These are phyloP conservation scores for Struthidea cinerea DNA, from an alignment of 2,113 vertebrate genomes.

Conservation along the genomic window DNA sequence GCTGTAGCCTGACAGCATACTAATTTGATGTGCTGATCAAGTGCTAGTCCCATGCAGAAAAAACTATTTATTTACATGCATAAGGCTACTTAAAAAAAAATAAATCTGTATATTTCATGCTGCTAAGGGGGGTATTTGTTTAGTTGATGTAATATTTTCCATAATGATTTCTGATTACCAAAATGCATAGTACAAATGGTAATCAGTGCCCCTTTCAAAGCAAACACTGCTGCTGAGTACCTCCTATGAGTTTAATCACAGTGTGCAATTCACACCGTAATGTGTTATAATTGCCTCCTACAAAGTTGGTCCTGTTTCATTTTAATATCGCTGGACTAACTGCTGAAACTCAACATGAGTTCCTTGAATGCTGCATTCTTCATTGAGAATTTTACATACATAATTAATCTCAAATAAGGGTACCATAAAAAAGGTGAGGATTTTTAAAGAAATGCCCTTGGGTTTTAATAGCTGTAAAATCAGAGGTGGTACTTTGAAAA, in stretches of 20 bases:
- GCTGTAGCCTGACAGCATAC: neutral
- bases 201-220: slow-evolving; percentile 75
- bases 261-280: slow-evolving; percentile 70
- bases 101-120: slow-evolving; percentile 33
- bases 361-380: slow-evolving; percentile 43
- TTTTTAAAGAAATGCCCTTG: neutral
- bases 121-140: slow-evolving; percentile 66
- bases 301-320: slow-evolving; percentile 66
- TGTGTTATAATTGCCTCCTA: slow-evolving; percentile 72
- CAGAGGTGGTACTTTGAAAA: slow-evolving; percentile 47
- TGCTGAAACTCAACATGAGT: slow-evolving; percentile 46
- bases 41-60: neutral
- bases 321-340: slow-evolving; percentile 67
- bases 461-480: slow-evolving; percentile 54
- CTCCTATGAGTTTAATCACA: slow-evolving; percentile 76
- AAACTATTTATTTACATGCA: slow-evolving; percentile 52
- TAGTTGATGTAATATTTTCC: slow-evolving; percentile 65
- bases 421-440: neutral
- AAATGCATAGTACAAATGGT: slow-evolving; percentile 73
- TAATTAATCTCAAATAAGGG: slow-evolving; percentile 51
- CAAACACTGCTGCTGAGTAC: slow-evolving; percentile 67
- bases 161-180: slow-evolving; percentile 76
- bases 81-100: slow-evolving; percentile 4
- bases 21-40: neutral
- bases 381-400: slow-evolving; percentile 20